Evolutionary conservation across 1,140 invertebrate genomes (phyloP).

Genomic region (Dryas iulia): DNA sequence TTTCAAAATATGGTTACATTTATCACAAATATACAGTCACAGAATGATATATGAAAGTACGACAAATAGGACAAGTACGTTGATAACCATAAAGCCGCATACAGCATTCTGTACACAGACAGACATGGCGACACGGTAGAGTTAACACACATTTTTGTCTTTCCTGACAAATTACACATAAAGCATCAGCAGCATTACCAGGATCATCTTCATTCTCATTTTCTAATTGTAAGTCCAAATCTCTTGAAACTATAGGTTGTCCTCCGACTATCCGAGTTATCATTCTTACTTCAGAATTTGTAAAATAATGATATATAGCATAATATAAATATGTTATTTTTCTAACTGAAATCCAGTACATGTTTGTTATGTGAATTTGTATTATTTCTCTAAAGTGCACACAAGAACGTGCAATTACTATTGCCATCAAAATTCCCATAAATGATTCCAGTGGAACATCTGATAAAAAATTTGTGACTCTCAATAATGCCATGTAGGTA

Average conservation of each 20-base stretch:
- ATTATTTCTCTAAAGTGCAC: conserved; percentile 59
- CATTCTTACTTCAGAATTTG: conserved; percentile 61
- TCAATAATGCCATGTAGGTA: conserved; percentile 56
- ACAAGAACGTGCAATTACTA: conserved; percentile 54
- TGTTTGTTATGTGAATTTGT: conserved; percentile 35
- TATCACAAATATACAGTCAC: conserved; percentile 67
- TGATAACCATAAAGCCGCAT: conserved; percentile 68
- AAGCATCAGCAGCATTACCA: conserved; percentile 50
- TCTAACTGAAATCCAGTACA: conserved; percentile 62
- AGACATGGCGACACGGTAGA: conserved; percentile 72
- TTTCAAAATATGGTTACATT: neutral
- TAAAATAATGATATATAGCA: conserved; percentile 64
- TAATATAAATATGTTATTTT: conserved; percentile 62
- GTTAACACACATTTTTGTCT: conserved; percentile 71
- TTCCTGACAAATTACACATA: conserved; percentile 74
- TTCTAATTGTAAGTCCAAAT: conserved; percentile 31
- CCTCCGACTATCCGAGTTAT: conserved; percentile 60
- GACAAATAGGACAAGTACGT: conserved; percentile 71
- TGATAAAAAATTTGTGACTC: conserved; percentile 67
- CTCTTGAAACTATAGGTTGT: conserved; percentile 41
- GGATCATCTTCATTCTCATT: conserved; percentile 43
- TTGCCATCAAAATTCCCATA: conserved; percentile 58
- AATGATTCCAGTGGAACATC: conserved; percentile 76
- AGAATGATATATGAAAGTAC: conserved; percentile 74
- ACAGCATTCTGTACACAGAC: conserved; percentile 69